Base-by-base conservation (phyloP, 2,888 invertebrate genomes). In the Conus canariensis region DNA sequence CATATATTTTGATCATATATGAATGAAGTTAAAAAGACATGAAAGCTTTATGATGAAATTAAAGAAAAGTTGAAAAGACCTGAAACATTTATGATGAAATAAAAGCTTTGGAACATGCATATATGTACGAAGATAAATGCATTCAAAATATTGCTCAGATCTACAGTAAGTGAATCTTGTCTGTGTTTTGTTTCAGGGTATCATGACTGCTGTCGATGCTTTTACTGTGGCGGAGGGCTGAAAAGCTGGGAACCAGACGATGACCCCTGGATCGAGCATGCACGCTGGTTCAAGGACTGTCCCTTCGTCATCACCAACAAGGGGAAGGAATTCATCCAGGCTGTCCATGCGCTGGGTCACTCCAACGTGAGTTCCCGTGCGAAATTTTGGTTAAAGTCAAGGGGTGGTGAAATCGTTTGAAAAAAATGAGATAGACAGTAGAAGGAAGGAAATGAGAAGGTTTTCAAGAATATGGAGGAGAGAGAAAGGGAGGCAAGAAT, bases 221-320 rank as follows among this genome's bases (percentile, higher is more conserved):
- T 92, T 67, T 91, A 91, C 90, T 92, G 91, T 82, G 92, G 92
- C 10, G 92, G 92, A 60, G 92, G 92, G 9, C 74, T 92, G 10
- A 88, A 91, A 77, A 91, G 90, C 70, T 92, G 92, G 92, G 91
- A 92, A 58, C 56, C 67, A 25, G 86, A 91, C 19, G 92, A 92
- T 16, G 77, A 91, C 60, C 90, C 91, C 0, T 90, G 90, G 90
- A 87, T 92, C 22, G 92, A 92, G 80, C 92, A 92, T 58, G 91
- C 90, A 4, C 82, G 91, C 16, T 92, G 92, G 92, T 92, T 92
- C 60, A 80, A 85, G 14, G 88, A 85, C 25, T 92, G 92, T 74
- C 90, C 92, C 10, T 92, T 90, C 58, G 85, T 91, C 0, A 89
- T 88, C 5, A 90, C 89, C 60, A 30, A 25, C 56, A 88, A 90